A percentile compares a stretch with the other conserved stretches of the same genome.
Evolutionary conservation across 2,888 invertebrate genomes (phyloP).

Genomic region (Polylopha cassiicola): DNA sequence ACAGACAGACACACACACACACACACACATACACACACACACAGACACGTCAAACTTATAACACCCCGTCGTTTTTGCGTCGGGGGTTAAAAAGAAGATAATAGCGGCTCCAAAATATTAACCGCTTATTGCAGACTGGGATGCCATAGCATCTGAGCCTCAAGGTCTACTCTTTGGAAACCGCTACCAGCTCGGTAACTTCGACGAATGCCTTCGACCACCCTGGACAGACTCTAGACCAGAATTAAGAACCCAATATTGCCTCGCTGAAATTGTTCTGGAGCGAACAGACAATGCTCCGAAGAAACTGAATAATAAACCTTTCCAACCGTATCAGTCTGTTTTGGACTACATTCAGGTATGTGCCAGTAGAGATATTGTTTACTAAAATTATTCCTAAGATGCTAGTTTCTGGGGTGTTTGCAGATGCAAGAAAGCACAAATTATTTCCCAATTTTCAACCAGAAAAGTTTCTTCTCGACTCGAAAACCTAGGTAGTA

Average conservation of each 20-base stretch:
- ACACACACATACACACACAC: too few relatives aligned
- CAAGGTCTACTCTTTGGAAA: constrained; percentile 76
- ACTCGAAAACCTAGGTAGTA: too few relatives aligned
- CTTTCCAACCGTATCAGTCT: constrained; percentile 56
- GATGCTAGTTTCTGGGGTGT: too few relatives aligned
- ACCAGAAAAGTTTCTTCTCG: too few relatives aligned
- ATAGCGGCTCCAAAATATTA: not conserved
- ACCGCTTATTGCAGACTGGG: constrained; percentile 77
- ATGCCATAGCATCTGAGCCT: constrained; percentile 76
- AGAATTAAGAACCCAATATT: constrained; percentile 63
- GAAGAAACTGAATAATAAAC: constrained; percentile 36
- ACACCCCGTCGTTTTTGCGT: too few relatives aligned
- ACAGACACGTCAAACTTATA: too few relatives aligned
- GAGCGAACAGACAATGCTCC: constrained; percentile 46
- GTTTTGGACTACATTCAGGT: constrained; percentile 68
- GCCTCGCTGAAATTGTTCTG: constrained; percentile 66
- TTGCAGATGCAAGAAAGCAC: too few relatives aligned
- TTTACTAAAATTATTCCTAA: too few relatives aligned
- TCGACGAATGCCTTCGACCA: constrained; percentile 74
- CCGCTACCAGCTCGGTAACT: constrained; percentile 78
- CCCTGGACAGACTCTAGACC: constrained; percentile 50
- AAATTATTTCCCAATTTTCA: too few relatives aligned
- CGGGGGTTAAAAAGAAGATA: too few relatives aligned
- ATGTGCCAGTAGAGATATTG: constrained; percentile 24
- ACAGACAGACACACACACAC: too few relatives aligned